Percentiles rank a stretch among this genome's conserved stretches.
Conservation (phyloP, 2,888 invertebrate species). For the Athrips mouffetella region DNA sequence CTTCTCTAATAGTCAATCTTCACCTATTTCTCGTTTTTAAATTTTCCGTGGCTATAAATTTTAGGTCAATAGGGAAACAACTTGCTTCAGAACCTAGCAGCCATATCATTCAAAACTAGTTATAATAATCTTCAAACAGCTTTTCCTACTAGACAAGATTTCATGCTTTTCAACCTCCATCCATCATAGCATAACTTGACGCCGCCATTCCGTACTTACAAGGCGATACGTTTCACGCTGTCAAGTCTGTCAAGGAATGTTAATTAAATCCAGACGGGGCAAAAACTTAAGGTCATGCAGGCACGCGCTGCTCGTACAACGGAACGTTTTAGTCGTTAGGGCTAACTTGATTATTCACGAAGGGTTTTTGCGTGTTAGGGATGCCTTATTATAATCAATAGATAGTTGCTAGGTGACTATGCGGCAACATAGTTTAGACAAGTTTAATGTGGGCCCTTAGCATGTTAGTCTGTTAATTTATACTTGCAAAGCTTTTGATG, state of each 20-base stretch:
- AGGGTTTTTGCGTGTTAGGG: conserved; percentile 24
- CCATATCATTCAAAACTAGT: no score
- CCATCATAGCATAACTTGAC: conserved; percentile 8
- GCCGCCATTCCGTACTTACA: background rate
- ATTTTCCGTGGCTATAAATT: no score
- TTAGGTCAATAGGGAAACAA: no score
- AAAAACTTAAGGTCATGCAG: conserved; percentile 62
- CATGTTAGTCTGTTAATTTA: no score
- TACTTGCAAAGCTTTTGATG: no score
- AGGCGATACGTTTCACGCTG: conserved; percentile 9
- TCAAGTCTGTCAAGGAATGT: conserved; percentile 34
- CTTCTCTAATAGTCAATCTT: no score
- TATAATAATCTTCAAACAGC: background rate
- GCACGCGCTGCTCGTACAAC: conserved; percentile 41
- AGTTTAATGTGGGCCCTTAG: background rate
- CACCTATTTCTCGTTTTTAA: no score
- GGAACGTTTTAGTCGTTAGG: conserved; percentile 18
- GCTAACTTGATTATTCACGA: conserved; percentile 12
- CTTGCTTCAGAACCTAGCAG: no score
- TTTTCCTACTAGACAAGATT: conserved; percentile 1
- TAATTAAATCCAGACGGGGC: conserved; percentile 43
- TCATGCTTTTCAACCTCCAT: conserved; percentile 8
- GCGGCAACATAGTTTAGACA: conserved; percentile 15
- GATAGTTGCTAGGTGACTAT: conserved; percentile 27
- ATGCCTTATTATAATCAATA: conserved; percentile 16